A percentile compares a stretch with the other conserved stretches of the same genome.
Conservation (phyloP, 2,888 invertebrate genomes). For the Drosophila anceps region DNA sequence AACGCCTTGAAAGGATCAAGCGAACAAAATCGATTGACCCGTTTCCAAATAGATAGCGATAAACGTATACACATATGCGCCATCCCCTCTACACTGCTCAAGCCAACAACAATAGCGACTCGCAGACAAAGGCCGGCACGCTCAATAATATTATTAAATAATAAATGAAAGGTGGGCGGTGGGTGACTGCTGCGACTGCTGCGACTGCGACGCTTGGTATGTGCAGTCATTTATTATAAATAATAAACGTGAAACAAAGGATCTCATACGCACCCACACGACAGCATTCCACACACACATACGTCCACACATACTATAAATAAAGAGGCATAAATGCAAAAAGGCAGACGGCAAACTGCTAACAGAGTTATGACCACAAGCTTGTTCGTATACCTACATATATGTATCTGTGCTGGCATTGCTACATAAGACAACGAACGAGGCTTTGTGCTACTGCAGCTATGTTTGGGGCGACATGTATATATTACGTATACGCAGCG, state of each 20-base stretch:
- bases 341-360: constrained; percentile 34
- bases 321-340: constrained; percentile 40
- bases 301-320: constrained; percentile 29
- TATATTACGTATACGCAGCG: constrained; percentile 51
- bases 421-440: constrained; percentile 1
- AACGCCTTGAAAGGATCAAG: constrained; percentile 53
- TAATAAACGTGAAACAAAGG: constrained; percentile 74
- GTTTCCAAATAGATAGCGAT: constrained; percentile 58
- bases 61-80: constrained; percentile 12
- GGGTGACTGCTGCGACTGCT: constrained; percentile 11
- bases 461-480: constrained; percentile 9
- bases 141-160: constrained; percentile 78
- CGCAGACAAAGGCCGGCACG: constrained; percentile 57
- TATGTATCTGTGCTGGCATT: constrained; percentile 30
- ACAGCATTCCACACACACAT: constrained; percentile 18
- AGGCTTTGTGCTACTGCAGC: not conserved
- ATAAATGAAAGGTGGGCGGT: constrained; percentile 51
- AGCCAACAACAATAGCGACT: constrained; percentile 43
- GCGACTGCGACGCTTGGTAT: constrained; percentile 29
- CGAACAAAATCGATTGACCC: constrained; percentile 74
- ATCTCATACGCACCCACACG: constrained; percentile 31
- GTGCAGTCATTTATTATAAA: constrained; percentile 77
- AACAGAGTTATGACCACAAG: constrained; percentile 45
- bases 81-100: not conserved
- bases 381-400: constrained; percentile 19